Conservation (phyloP, 2,113 vertebrate species). For the Asarcornis scutulata region DNA sequence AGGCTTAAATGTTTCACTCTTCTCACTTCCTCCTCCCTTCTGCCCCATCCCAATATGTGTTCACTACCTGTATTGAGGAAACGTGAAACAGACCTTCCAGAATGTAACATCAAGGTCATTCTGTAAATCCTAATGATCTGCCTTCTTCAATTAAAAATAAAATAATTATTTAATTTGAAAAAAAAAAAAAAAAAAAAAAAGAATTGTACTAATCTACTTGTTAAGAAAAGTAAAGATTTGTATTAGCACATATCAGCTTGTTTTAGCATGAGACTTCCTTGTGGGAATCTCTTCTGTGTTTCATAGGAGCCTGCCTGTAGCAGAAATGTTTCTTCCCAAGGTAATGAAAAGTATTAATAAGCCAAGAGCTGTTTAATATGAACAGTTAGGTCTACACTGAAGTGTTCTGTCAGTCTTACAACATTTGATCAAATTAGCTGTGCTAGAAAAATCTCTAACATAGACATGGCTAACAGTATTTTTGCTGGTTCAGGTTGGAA, state of each 20-base stretch:
- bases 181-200: not conserved
- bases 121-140: not conserved
- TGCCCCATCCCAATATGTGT: fast-evolving
- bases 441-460: not conserved
- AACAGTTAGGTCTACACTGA: not conserved
- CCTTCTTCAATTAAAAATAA: not conserved
- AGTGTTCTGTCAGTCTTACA: not conserved
- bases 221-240: not conserved
- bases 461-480: not conserved
- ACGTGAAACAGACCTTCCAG: not conserved
- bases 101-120: not conserved
- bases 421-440: not conserved
- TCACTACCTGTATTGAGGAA: not conserved
- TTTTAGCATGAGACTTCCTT: not conserved
- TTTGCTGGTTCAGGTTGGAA: not conserved
- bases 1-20: not conserved
- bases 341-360: not conserved
- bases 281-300: not conserved
- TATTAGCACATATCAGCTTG: not conserved
- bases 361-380: not conserved
- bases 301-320: not conserved
- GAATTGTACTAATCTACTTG: not conserved
- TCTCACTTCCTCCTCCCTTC: not conserved
- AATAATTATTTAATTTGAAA: no score
- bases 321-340: not conserved